A percentile compares a stretch with the other conserved stretches of the same genome.
phyloP scores from a whole-genome alignment of 2,888 invertebrate species.

The Eupithecia subumbrata region DNA sequence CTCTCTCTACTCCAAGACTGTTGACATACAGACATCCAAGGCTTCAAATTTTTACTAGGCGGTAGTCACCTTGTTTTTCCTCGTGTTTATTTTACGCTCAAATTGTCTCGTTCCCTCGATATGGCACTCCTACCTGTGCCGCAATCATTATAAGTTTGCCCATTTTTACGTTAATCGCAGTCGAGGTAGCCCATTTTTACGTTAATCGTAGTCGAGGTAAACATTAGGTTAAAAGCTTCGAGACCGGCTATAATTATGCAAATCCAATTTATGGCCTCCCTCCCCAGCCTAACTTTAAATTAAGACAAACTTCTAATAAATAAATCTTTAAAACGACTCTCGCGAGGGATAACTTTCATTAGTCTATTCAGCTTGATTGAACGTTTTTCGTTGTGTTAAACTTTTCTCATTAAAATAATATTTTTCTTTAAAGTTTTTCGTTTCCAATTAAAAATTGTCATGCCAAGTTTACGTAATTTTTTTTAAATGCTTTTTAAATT shows the following conservation, averaged over 20 bases:
- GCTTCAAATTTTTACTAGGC: background rate
- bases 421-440: conserved; percentile 11
- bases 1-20: too few relatives aligned
- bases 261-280: conserved; percentile 50
- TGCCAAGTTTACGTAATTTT: background rate
- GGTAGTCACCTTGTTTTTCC: background rate
- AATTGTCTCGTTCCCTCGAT: conserved; percentile 16
- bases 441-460: background rate
- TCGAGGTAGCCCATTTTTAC: conserved; percentile 42
- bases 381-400: conserved; percentile 42
- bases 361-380: conserved; percentile 52
- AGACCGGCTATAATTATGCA: conserved; percentile 46
- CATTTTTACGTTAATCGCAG: conserved; percentile 50
- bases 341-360: conserved; percentile 51
- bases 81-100: conserved; percentile 13
- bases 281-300: conserved; percentile 46
- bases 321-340: conserved; percentile 39
- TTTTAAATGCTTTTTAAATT: background rate
- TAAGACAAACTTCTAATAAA: conserved; percentile 44
- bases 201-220: conserved; percentile 51
- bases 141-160: conserved; percentile 51
- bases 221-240: conserved; percentile 49
- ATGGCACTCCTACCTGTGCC: conserved; percentile 16
- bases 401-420: conserved; percentile 51
- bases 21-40: too few relatives aligned